Base-by-base conservation (phyloP, 2,797 vertebrate genomes). In the Galagoides demidoff region DNA sequence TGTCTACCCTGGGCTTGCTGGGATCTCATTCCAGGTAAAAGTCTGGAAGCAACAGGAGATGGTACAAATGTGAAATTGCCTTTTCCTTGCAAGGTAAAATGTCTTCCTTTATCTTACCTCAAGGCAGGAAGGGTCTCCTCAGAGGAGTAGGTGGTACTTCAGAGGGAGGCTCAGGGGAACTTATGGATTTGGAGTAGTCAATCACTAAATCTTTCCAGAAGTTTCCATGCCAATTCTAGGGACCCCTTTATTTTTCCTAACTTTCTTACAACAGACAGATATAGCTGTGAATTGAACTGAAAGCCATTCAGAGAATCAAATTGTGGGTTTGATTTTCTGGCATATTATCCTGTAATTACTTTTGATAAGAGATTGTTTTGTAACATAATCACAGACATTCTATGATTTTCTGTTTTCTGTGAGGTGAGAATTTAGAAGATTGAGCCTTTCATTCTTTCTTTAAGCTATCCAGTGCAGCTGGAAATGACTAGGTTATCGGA, bases 361-460 rank as follows among this genome's bases (percentile, higher is more conserved):
- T 95, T 88, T 92, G 37, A 55, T 59, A 85, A 81, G 27, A 87
- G 31, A 63, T 39, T 81, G 49, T n/a, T 34, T 59, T 49, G 39
- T 74, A 86, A 23, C 25, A 63, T 70, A 73, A n/a, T 87, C 19
- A 71, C 25, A 76, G 73, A 37, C 5, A 34, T 31, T 57, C 27
- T 11, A 64, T 77, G 37, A 57, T 25, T 77, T 83, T 88, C 43
- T 94, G 59, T 77, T 79, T 88, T 91, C 73, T 73, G 16, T 82
- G 39, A 94, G 43, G 37, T 77, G 12, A 45, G n/a, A 92, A 61
- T 95, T 94, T 94, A 92, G 76, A 70, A 90, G 9, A 2, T 61
- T 77, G 66, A 89, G 2, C 12, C 22, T 93, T 85, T n/a, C 27
- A 57, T 82, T 85, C 34, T 52, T 84, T 79, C 55, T 83, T 84